Base-by-base conservation (phyloP, 37 sponge, comb jelly and placozoan species). In the Theonella swinhoei region DNA sequence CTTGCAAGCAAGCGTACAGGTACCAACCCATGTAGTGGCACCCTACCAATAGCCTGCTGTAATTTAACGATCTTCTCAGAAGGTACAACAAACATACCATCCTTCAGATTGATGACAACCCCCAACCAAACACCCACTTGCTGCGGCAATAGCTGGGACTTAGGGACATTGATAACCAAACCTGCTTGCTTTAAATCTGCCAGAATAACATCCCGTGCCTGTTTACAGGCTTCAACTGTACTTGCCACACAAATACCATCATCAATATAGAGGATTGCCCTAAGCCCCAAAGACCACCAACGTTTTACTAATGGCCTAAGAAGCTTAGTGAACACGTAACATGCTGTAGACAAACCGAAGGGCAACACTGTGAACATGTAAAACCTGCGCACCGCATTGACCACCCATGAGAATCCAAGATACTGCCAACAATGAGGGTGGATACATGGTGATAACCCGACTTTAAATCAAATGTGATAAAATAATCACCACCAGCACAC, bases 271-370 rank as follows among this genome's bases (percentile, higher is more conserved):
- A 85, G 14, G 20, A 76, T 59, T 24, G 32, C 35, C 67, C 42
- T 75, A 31, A 78, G 24, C 41, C 86, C 86, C 26, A 68, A 14
- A 39, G 54, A 40, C 41, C 79, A 34, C 78, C 72, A 78, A 60
- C 72, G 39, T 24, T 42, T 38, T 25, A 89, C 67, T 40, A 83
- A 1, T 11, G 75, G 73, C 38, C 82, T 64, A 1, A 83, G 17
- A 30, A 83, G 65, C 62, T 87, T 81, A 1, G 88, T 87, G 39
- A 86, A 86, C 19, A 72, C 64, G 65, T 39, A 86, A 3, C 69
- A 47, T 25, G 88, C 87, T 47, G 71, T 64, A 40, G 39, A 36
- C 61, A 88, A 38, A 22, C 77, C 83, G 68, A 88, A 88, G 3
- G 88, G 83, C 33, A 82, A 61, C n/a, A 81, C 72, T 40, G 42